Base-by-base conservation (phyloP, 2,113 vertebrate genomes). In the Podiceps cristatus region DNA sequence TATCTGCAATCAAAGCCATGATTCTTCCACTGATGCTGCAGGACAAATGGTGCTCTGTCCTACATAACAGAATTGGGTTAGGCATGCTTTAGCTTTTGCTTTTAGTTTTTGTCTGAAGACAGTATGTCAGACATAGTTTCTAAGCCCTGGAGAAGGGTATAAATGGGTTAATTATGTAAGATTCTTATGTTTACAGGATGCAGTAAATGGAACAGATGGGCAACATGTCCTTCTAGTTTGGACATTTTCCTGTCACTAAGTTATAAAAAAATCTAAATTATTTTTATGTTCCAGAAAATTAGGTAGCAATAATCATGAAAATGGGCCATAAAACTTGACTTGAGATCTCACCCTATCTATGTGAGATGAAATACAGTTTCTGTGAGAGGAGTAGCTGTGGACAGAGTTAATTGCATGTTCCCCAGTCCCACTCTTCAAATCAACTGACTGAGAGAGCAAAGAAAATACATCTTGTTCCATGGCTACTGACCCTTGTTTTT, bases 281-380 rank as follows among this genome's bases (percentile, higher is more conserved):
- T 89, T 97, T 96, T 97, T 94, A 96, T 89, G 95, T 87, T 90
- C 71, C 91, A 94, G 94, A 96, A 97, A 97, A 96, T 94, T 83
- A 91, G 95, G 81, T 88, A 91, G 94, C 84, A 93, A 97, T 96
- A 93, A 96, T 94, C 42, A 88, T 49, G 84, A 95, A 97, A 96
- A 96, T 67, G 81, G 81, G 67, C 84, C 59, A 83, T 96, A 96
- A 97, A 97, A 83, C 67, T 59, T 91, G 94, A 91, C 84, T 83
- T 27, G 76, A 95, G 77, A 77, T 77, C 67, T 86, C 64, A 92
- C 77, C 59, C 33, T 75, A 1, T 75, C 77, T 82, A 0, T 42
- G 60, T 7, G 27, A 92, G 58, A 83, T 55, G 44, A 94, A 88
- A 91, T 67, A 49, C 40, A 56, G 20, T 77, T 96, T 81, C 81